Conservation (phyloP, 2,797 vertebrate species). For the Rhinichthys osculus region DNA sequence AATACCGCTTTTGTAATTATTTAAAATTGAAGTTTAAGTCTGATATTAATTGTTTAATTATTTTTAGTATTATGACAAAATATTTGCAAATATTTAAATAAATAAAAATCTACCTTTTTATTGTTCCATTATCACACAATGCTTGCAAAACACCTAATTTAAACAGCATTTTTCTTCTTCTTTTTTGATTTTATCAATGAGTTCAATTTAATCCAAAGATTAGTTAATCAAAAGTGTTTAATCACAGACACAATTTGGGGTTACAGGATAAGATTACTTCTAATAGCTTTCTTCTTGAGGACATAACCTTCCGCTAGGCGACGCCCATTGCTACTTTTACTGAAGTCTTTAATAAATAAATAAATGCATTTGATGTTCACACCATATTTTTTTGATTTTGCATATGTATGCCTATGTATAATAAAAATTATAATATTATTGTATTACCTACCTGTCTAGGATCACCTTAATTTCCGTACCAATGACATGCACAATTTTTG, state of each 20-base stretch:
- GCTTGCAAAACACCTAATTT: neutral
- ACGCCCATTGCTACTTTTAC: neutral
- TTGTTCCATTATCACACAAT: neutral
- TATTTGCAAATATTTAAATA: neutral
- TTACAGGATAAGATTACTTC: neutral
- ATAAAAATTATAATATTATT: neutral
- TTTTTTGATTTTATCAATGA: neutral
- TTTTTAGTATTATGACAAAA: too few relatives aligned
- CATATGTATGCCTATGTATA: neutral
- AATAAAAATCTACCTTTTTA: neutral
- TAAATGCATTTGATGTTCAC: neutral
- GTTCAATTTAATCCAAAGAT: neutral
- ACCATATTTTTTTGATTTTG: neutral
- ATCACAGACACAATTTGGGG: neutral
- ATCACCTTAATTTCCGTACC: slow-evolving; percentile 63
- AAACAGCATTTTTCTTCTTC: neutral
- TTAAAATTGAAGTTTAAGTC: too few relatives aligned
- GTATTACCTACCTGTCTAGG: slow-evolving; percentile 64
- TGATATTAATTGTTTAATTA: too few relatives aligned
- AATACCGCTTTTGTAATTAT: too few relatives aligned
- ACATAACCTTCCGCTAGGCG: neutral
- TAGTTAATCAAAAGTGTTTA: neutral
- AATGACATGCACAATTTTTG: slow-evolving; percentile 49
- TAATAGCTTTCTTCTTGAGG: neutral
- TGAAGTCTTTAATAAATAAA: neutral